Evolutionary conservation across 1,140 invertebrate species (phyloP).

Genomic region (Drosophila persimilis): DNA sequence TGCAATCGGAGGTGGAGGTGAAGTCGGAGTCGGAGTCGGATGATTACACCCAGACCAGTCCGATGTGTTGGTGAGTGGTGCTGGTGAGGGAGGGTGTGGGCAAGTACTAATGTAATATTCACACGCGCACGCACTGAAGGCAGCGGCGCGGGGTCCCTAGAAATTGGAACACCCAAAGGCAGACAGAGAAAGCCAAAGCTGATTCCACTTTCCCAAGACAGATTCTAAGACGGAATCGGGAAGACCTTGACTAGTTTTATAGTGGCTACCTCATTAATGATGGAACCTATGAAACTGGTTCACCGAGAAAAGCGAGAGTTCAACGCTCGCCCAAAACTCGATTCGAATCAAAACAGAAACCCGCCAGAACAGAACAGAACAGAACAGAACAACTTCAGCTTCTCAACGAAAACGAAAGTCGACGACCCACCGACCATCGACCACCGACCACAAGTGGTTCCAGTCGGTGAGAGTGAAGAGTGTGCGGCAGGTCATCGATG

Average conservation of each 20-base stretch:
- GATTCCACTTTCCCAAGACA: no score
- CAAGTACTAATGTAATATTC: conserved; percentile 65
- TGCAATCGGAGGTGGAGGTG: no score
- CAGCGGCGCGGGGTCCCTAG: no score
- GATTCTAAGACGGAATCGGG: no score
- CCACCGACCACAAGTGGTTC: conserved; percentile 52
- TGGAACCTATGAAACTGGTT: no score
- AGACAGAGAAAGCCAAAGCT: no score
- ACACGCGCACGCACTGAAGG: conserved; percentile 40
- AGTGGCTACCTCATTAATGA: no score
- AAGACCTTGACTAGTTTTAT: no score
- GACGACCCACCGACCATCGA: no score
- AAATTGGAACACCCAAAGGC: no score
- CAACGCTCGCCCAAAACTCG: conserved; percentile 42
- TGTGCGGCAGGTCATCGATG: conserved; percentile 39
- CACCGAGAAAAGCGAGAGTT: conserved; percentile 26
- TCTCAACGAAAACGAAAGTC: conserved; percentile 66
- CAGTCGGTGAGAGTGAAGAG: conserved; percentile 12
- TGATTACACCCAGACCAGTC: background rate
- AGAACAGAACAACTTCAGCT: conserved; percentile 41
- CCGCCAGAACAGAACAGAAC: conserved; percentile 24
- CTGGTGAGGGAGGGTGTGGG: background rate
- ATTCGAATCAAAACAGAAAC: conserved; percentile 15
- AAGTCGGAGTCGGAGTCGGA: no score
- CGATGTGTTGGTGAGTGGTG: no score